A percentile compares a stretch with the other conserved stretches of the same genome.
These are phyloP conservation scores for Narcine bancroftii DNA, from an alignment of 2,113 vertebrate species.

Conservation along the genomic window DNA sequence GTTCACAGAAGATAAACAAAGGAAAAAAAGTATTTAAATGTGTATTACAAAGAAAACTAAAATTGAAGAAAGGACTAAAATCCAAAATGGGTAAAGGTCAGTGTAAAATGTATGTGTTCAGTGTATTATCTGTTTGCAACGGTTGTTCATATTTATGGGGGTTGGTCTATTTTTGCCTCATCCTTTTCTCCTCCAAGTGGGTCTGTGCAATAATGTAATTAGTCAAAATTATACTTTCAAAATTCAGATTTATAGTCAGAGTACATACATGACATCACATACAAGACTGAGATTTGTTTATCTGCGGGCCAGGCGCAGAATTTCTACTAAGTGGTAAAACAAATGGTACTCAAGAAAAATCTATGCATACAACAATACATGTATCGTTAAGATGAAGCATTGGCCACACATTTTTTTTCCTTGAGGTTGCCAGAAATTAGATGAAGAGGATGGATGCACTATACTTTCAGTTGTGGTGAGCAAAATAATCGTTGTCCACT, in stretches of 20 bases:
- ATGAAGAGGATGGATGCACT: not conserved
- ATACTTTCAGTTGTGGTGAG: too few relatives aligned
- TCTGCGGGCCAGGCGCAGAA: too few relatives aligned
- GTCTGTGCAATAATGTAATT: too few relatives aligned
- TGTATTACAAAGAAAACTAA: constrained; percentile 4
- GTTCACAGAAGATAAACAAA: constrained; percentile 14
- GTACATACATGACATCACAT: too few relatives aligned
- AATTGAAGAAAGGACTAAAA: constrained; percentile 18
- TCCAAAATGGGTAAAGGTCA: constrained; percentile 24
- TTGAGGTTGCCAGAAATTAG: too few relatives aligned
- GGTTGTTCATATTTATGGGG: not conserved
- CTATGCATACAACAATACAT: too few relatives aligned
- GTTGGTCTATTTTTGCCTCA: not conserved
- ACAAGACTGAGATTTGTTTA: too few relatives aligned
- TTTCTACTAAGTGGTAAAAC: too few relatives aligned
- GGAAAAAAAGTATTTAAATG: constrained; percentile 27
- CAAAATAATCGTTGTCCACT: too few relatives aligned
- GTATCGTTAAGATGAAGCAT: not conserved
- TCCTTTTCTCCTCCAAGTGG: not conserved
- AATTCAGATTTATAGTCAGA: too few relatives aligned
- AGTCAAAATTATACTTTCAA: too few relatives aligned
- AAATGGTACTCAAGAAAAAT: too few relatives aligned
- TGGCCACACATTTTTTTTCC: not conserved
- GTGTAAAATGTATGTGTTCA: not conserved
- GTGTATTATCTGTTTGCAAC: not conserved